Base-by-base conservation (phyloP, 2,888 invertebrate genomes). In the Molorchus minor region DNA sequence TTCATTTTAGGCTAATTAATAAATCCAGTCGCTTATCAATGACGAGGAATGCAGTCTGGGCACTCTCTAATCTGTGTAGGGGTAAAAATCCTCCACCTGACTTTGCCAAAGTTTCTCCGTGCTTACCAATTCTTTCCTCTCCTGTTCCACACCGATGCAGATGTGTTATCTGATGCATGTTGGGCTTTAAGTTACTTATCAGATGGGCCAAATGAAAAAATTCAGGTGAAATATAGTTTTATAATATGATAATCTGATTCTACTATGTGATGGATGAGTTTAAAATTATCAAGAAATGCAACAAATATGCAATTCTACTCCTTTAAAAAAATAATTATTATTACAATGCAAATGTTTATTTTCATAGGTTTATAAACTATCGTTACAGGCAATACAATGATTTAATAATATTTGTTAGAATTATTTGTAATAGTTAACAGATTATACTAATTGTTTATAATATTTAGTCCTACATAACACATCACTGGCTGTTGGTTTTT, bases 31-130 rank as follows among this genome's bases (percentile, higher is more conserved):
- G 92, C 67, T 81, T 95, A 69, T 91, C 94, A 10, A 94, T 96
- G 94, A 93, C 91, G 17, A 87, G 96, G 67, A 98, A 98, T 82
- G 95, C 94, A n/a, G 97, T 97, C 1, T 99, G 98, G 98, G 94
- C 97, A 40, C 83, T 98, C 61, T 98, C 98, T 40, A 99, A 99
- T 83, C 84, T 99, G 68, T 98, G 98, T 79, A 88, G 98, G 75
- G 98, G 98, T 54, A 98, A 98, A 84, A 96, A 92, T 82, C 98
- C 98, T 33, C 92, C 96, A 0, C 95, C 97, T 3, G 93, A 94
- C 75, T 98, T 98, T 77, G 82, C 87, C 57, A 90, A 91, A 81
- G 93, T 94, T 25, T 85, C 88, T 3, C 86, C 88, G 71, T 92
- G 92, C 72, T 84, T 98, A 67, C 95, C 96, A 36, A 90, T 96